Conservation (phyloP, 2,113 vertebrate genomes). For the Indicator indicator region DNA sequence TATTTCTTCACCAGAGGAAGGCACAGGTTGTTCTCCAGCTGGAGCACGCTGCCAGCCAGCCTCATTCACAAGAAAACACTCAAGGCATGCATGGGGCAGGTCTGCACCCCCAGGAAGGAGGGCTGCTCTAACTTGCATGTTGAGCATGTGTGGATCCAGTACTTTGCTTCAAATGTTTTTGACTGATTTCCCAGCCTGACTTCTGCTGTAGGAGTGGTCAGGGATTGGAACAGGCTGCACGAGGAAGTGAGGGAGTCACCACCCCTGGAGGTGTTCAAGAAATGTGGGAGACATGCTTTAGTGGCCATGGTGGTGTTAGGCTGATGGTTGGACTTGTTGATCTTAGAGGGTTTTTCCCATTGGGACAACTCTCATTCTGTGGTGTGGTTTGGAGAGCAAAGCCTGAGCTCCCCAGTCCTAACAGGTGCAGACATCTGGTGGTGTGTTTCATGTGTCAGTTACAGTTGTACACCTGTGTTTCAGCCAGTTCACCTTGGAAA, state of each 20-base stretch:
- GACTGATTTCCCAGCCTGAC: neutral
- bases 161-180: neutral
- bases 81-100: neutral
- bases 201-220: neutral
- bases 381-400: neutral
- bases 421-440: fast-evolving
- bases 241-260: no score
- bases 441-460: fast-evolving
- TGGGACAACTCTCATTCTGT: no score
- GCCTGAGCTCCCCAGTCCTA: neutral
- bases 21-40: neutral
- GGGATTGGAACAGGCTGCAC: no score
- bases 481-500: neutral
- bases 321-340: no score
- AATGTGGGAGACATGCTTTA: no score
- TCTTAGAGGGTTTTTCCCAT: no score
- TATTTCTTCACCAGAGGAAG: neutral
- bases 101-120: neutral
- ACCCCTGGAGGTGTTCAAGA: no score
- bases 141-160: fast-evolving
- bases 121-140: neutral
- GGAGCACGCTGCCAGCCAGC: neutral
- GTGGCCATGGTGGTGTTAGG: no score
- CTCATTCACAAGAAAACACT: neutral
- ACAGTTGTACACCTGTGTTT: neutral